These are phyloP conservation scores for Charina bottae DNA, from an alignment of 2,113 vertebrate species.

Conservation along the genomic window DNA sequence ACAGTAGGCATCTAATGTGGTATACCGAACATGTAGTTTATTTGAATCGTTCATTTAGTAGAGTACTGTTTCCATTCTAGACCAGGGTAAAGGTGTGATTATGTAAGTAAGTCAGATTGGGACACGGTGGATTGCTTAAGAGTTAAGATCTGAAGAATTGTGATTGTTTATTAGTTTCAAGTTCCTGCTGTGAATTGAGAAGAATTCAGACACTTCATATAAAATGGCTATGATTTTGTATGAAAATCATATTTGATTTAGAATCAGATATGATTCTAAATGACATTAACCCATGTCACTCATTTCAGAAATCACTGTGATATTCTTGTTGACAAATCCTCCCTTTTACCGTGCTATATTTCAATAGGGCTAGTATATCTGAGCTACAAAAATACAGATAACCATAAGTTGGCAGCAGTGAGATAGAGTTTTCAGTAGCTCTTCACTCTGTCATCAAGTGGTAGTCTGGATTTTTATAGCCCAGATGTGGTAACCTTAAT, in stretches of 20 bases:
- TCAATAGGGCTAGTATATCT: neutral
- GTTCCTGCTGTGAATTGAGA: neutral
- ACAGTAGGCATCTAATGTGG: neutral
- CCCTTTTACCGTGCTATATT: neutral
- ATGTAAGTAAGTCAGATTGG: neutral
- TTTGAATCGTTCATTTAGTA: neutral
- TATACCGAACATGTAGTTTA: neutral
- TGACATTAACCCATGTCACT: neutral
- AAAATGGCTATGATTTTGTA: neutral
- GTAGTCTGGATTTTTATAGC: too few relatives aligned
- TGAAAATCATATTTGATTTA: neutral
- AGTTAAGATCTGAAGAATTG: neutral
- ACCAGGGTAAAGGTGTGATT: neutral
- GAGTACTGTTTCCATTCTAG: neutral
- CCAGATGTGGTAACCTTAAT: neutral
- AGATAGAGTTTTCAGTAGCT: too few relatives aligned
- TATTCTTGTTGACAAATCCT: neutral
- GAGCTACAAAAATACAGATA: too few relatives aligned
- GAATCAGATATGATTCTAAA: neutral
- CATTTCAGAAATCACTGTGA: too few relatives aligned
- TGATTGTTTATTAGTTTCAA: neutral
- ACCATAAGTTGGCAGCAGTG: too few relatives aligned
- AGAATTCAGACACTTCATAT: neutral
- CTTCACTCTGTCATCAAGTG: too few relatives aligned
- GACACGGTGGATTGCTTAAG: neutral